Evolutionary conservation across 2,113 vertebrate genomes (phyloP).

Genomic region (Bostrychus sinensis): DNA sequence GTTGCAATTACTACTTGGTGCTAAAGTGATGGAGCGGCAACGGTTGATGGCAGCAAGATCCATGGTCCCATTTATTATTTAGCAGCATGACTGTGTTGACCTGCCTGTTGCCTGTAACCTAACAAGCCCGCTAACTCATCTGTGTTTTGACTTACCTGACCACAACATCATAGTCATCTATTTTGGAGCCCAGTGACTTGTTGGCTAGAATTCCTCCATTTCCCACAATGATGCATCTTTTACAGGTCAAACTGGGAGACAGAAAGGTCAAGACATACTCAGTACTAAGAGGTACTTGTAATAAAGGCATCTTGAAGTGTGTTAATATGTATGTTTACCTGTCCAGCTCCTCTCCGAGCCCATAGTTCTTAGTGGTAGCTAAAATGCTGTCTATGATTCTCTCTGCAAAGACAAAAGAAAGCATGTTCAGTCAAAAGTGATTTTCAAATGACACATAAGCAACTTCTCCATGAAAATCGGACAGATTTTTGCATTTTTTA

Average conservation of each 20-base stretch:
- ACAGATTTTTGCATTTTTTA: too few relatives aligned
- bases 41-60: too few relatives aligned
- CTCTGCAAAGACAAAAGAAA: constrained; percentile 79
- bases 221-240: constrained; percentile 93
- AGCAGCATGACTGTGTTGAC: too few relatives aligned
- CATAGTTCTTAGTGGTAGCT: constrained; percentile 88
- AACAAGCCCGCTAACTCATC: too few relatives aligned
- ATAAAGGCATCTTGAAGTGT: neutral
- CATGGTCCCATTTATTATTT: too few relatives aligned
- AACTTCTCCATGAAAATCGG: neutral
- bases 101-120: too few relatives aligned
- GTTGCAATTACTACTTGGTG: too few relatives aligned
- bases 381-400: constrained; percentile 93
- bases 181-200: constrained; percentile 93
- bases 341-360: constrained; percentile 88
- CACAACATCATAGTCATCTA: constrained; percentile 94
- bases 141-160: constrained; percentile 85
- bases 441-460: too few relatives aligned
- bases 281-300: constrained; percentile 1
- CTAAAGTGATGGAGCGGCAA: too few relatives aligned
- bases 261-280: neutral
- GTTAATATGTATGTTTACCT: constrained; percentile 77
- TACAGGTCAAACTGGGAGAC: constrained; percentile 82
- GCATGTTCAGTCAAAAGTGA: too few relatives aligned
- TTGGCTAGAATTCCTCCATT: constrained; percentile 96